Evolutionary conservation across 2,888 invertebrate genomes (phyloP).

Genomic region (Pollenia labialis): DNA sequence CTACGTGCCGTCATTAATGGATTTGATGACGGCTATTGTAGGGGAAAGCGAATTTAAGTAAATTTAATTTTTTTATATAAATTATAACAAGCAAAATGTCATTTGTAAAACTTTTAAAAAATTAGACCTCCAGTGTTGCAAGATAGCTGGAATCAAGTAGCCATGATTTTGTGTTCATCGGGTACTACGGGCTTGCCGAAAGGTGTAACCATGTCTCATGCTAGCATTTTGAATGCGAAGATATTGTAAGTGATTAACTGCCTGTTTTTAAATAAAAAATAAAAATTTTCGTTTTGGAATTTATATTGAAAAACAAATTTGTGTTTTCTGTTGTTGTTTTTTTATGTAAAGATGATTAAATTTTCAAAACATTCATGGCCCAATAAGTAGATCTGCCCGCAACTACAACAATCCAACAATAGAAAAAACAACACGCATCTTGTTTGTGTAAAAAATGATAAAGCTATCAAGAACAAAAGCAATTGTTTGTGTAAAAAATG

Average conservation of each 20-base stretch:
- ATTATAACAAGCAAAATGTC: not conserved
- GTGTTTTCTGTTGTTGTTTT: too few relatives aligned
- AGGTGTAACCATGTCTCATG: slow-evolving; percentile 74
- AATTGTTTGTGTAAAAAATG: too few relatives aligned
- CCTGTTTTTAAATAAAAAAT: too few relatives aligned
- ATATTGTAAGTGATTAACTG: slow-evolving; percentile 42
- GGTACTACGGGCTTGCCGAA: slow-evolving; percentile 75
- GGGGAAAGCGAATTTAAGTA: slow-evolving; percentile 48
- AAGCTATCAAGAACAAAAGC: too few relatives aligned
- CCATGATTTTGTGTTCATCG: slow-evolving; percentile 74
- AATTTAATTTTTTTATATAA: not conserved
- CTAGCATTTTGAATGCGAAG: slow-evolving; percentile 53
- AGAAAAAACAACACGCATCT: too few relatives aligned
- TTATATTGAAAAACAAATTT: too few relatives aligned
- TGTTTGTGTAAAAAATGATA: too few relatives aligned
- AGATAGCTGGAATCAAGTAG: slow-evolving; percentile 69
- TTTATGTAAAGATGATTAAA: too few relatives aligned
- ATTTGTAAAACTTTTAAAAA: not conserved
- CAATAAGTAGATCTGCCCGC: too few relatives aligned
- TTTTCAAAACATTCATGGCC: too few relatives aligned
- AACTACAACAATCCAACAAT: too few relatives aligned
- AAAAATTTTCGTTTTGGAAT: too few relatives aligned
- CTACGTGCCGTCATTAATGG: slow-evolving; percentile 59
- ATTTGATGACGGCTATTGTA: slow-evolving; percentile 43
- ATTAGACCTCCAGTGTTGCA: slow-evolving; percentile 56